Percentiles rank a stretch among this genome's conserved stretches.
These are phyloP conservation scores for Cacoxenus indagator DNA, from an alignment of 2,888 invertebrate genomes.

Conservation along the genomic window DNA sequence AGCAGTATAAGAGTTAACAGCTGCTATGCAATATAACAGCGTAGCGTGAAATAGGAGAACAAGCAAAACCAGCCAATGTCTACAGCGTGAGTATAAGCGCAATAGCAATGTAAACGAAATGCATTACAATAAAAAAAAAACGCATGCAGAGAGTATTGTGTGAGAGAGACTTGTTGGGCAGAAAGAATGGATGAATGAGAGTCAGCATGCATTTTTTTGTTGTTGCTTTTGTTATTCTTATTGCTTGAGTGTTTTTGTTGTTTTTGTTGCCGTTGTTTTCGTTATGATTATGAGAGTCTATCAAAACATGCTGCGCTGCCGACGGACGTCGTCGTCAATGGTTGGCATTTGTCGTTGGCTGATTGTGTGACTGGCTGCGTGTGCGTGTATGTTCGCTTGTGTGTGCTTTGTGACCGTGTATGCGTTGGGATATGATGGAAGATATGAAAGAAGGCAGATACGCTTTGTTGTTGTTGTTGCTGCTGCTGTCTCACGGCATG, in stretches of 20 bases:
- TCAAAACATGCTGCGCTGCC: conserved; percentile 60
- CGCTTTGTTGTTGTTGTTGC: conserved; percentile 34
- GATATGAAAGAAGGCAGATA: conserved; percentile 60
- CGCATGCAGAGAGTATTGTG: neutral
- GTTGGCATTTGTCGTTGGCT: neutral
- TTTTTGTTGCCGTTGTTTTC: conserved; percentile 38
- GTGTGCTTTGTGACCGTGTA: conserved; percentile 28
- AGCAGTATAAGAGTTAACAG: neutral
- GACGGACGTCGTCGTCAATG: conserved; percentile 21
- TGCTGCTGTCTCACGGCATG: conserved; percentile 31
- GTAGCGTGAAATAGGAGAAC: too few species aligned
- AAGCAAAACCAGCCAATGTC: neutral
- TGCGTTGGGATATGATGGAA: conserved; percentile 63
- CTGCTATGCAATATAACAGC: neutral
- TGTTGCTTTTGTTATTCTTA: conserved; percentile 21
- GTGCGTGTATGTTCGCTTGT: conserved; percentile 16
- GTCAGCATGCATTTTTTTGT: neutral
- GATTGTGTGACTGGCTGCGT: conserved; percentile 12
- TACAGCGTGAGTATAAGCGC: neutral
- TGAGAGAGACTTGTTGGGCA: neutral
- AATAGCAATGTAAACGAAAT: neutral
- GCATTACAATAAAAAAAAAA: neutral
- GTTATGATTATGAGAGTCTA: conserved; percentile 67
- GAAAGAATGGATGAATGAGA: neutral
- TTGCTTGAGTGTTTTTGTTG: conserved; percentile 23